These are phyloP conservation scores for Alloscopus bannaensis DNA, from an alignment of 2,888 invertebrate species.

Conservation along the genomic window DNA sequence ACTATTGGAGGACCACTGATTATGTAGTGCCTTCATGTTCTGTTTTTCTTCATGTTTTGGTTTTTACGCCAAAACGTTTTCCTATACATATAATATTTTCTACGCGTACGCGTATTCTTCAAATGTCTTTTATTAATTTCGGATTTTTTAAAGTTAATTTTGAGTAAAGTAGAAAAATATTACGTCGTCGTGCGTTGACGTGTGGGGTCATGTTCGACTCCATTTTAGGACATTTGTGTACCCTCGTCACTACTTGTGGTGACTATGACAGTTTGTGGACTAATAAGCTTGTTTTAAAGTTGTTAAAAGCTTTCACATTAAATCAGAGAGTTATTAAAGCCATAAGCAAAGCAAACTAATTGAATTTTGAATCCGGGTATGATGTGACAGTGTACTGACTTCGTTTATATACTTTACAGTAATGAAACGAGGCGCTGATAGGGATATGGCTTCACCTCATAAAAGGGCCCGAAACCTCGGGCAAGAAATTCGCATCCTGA, in stretches of 20 bases:
- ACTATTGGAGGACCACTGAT: too few relatives aligned
- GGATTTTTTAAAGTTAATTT: too few relatives aligned
- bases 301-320: background rate
- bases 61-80: background rate
- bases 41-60: background rate
- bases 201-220: too few relatives aligned
- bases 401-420: constrained; percentile 74
- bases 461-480: constrained; percentile 85
- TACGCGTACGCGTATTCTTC: too few relatives aligned
- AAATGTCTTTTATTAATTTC: too few relatives aligned
- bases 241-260: background rate
- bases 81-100: too few relatives aligned
- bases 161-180: too few relatives aligned
- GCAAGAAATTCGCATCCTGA: constrained; percentile 88
- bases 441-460: constrained; percentile 81
- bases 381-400: background rate
- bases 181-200: too few relatives aligned
- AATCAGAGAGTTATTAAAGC: too few relatives aligned
- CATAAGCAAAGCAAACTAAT: too few relatives aligned
- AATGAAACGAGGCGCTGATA: constrained; percentile 83
- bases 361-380: too few relatives aligned
- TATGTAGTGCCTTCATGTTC: background rate
- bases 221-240: background rate
- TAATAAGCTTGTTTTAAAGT: background rate
- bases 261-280: background rate